These are phyloP conservation scores for Platycnemis pennipes DNA, from an alignment of 2,888 invertebrate species.

Conservation along the genomic window DNA sequence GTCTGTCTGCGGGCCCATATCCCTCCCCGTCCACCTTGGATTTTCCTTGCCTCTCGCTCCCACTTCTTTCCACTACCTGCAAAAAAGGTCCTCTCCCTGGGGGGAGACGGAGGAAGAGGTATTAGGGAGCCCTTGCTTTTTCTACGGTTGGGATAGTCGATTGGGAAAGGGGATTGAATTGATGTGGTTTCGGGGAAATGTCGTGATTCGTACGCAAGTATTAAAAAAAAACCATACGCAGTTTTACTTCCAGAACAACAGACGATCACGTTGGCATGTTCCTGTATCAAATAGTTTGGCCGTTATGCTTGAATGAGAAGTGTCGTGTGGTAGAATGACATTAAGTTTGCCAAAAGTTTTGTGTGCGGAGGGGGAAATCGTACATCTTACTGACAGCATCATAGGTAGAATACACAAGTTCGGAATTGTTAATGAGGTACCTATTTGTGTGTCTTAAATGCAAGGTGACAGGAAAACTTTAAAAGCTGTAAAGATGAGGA, in stretches of 20 bases:
- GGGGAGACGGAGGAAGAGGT: not conserved
- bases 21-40: not conserved
- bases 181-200: not conserved
- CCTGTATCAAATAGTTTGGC: not conserved
- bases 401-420: too few species aligned
- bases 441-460: too few species aligned
- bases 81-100: not conserved
- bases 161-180: not conserved
- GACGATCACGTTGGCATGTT: not conserved
- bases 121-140: not conserved
- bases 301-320: too few species aligned
- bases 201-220: not conserved
- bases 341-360: too few species aligned
- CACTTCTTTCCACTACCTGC: not conserved
- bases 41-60: not conserved
- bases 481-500: too few species aligned
- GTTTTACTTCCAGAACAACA: not conserved
- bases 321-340: too few species aligned
- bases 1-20: not conserved
- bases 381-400: too few species aligned
- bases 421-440: too few species aligned
- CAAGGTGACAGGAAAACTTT: too few species aligned
- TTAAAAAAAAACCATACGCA: not conserved
- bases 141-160: not conserved
- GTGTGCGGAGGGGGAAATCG: too few species aligned